Evolutionary conservation across 2,113 vertebrate species (phyloP), one percentile per base, ranked within the genome.

Genomic region (Lathamus discolor): DNA sequence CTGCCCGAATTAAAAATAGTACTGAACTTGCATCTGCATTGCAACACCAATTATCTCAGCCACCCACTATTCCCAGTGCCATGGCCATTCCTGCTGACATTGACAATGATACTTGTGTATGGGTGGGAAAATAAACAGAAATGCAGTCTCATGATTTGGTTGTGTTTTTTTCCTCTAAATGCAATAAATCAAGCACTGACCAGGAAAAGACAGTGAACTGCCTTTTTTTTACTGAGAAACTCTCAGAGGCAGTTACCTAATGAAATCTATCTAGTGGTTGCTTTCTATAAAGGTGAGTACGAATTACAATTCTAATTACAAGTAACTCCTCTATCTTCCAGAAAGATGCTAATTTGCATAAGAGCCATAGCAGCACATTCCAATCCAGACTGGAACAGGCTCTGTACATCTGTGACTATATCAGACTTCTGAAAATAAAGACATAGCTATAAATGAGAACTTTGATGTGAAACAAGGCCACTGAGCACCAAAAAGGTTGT

Each of bases 81-180:
- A 49, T 88, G 64, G 46, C 75, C 35, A 15, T 59, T 93, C 43
- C 85, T 88, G 90, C 90, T 93, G 90, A 94, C 94, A 80, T 3
- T 37, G 83, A 41, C 75, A 86, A 66, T 48, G 48, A 27, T 67
- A 83, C 74, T 83, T 94, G 68, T 49, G 70, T 61, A 88, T 31
- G 77, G 79, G 80, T 75, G 55, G 76, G 76, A 95, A 93, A 94
- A 93, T 8, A 82, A 92, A 88, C 44, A 82, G 13, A 93, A 72
- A 88, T 37, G 24, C 8, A 89, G 16, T 39, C 46, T 80, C 39
- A 8, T 33, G 35, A 44, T 33, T 94, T 67, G 6, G 7, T 27
- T n/a, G 33, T 13, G n/a, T 25, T 44, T 59, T 16, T 48, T 29
- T 48, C 7, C 48, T 78, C 49, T 1, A 1, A 72, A 70, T n/a